Conservation (phyloP, 2,797 vertebrate genomes). For the Coregonus suidteri region DNA sequence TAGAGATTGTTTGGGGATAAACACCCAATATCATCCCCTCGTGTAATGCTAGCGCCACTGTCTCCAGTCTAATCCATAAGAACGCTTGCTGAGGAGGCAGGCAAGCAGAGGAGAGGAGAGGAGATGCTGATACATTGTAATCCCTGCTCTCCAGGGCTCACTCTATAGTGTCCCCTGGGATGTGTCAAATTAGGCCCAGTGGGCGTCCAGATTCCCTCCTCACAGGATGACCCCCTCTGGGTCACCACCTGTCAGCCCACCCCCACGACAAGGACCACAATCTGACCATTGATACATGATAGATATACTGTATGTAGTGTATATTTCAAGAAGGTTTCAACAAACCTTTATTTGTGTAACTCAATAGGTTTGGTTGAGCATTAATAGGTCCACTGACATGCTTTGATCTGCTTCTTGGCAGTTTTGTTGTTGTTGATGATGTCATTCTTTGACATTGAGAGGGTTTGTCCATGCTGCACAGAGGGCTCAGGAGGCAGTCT, state of each 20-base stretch:
- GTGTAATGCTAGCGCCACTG: conserved; percentile 52
- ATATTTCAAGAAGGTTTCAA: not conserved
- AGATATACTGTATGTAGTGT: not conserved
- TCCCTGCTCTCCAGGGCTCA: conserved; percentile 19
- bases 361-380: not conserved
- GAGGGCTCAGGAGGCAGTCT: not conserved
- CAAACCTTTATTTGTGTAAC: not conserved
- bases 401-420: too few relatives aligned
- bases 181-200: conserved; percentile 26
- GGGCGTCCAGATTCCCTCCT: conserved; percentile 14
- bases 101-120: conserved; percentile 6
- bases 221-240: conserved; percentile 3
- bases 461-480: not conserved
- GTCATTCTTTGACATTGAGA: not conserved
- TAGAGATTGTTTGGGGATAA: conserved; percentile 65
- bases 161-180: conserved; percentile 21
- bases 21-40: conserved; percentile 57
- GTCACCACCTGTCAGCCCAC: conserved; percentile 27
- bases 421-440: too few relatives aligned
- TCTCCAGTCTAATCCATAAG: conserved; percentile 43
- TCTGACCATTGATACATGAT: not conserved
- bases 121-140: conserved; percentile 20
- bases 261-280: too few relatives aligned
- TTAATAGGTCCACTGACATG: too few relatives aligned
- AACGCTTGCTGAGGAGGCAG: not conserved